Evolutionary conservation across 2,797 vertebrate species (phyloP), one percentile per base, ranked within the genome.

Genomic region (Melanotaenia parkinsoni): DNA sequence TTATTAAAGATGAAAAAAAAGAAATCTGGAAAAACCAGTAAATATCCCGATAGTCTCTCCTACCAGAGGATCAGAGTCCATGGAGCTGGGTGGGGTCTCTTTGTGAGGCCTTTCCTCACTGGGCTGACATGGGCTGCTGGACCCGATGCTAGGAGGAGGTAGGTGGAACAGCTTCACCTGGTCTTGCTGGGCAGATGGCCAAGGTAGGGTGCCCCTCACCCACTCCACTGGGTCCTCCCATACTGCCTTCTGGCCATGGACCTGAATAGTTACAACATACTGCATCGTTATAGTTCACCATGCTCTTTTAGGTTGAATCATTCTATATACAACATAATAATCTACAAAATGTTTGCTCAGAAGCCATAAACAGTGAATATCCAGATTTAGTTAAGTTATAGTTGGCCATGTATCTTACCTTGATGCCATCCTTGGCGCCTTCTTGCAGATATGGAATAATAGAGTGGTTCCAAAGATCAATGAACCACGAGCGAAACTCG

Each of bases 161-260:
- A 99, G 92, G 84, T 99, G 98, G 91, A 96, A 97, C 18, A 99
- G 94, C 89, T 98, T 99, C 3, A 96, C 98, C 71, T 99, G 98
- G 93, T 99, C 98, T 89, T 99, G 97, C 80, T 99, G 97, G 1
- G 98, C 97, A 32, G 97, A 97, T 0, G 97, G 97, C 98, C 98
- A 99, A 71, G 98, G 98, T 24, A 99, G 93, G n/a, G 97, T 98
- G 78, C 97, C 98, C 88, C 98, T 93, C 86, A 99, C 98, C 98
- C 98, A 99, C 89, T 99, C 97, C 72, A 99, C 98, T 0, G 98
- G 98, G 84, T 99, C 98, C 88, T 99, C 98, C 98, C 98, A 99
- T 5, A 96, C 97, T 0, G 97, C 95, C 88, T 98, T 99, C 93
- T 98, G 97, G 47, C 98, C 98, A 0, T 98, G 97, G 63, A 97